These are phyloP conservation scores for Lontra canadensis DNA, from an alignment of 2,113 vertebrate species.

Conservation along the genomic window DNA sequence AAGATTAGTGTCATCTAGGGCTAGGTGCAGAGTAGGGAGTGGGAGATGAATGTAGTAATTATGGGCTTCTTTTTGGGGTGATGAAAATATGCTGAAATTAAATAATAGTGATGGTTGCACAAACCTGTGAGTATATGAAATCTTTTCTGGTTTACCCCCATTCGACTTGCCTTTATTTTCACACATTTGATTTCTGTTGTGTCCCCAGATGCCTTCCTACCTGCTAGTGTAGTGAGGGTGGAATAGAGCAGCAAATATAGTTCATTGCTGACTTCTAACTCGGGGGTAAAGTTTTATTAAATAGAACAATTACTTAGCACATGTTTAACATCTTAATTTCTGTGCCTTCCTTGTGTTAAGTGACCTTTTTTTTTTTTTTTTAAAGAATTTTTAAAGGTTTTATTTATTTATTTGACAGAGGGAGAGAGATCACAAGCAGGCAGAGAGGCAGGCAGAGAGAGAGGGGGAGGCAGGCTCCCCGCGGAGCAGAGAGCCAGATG, in stretches of 20 bases:
- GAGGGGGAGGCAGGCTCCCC: too few relatives aligned
- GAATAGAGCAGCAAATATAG: not conserved
- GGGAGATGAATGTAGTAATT: not conserved
- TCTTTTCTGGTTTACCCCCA: not conserved
- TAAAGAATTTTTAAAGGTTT: too few relatives aligned
- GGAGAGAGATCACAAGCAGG: too few relatives aligned
- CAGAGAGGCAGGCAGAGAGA: too few relatives aligned
- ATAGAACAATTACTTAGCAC: not conserved
- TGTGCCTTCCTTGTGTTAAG: not conserved
- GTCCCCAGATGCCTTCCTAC: not conserved
- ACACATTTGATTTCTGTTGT: not conserved
- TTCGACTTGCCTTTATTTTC: not conserved
- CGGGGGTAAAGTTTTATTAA: not conserved
- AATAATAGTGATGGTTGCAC: not conserved
- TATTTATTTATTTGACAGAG: too few relatives aligned
- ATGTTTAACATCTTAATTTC: not conserved
- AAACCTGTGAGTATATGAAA: not conserved
- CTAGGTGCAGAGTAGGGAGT: not conserved
- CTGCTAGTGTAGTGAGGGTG: not conserved
- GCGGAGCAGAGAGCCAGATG: too few relatives aligned
- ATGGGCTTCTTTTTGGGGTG: not conserved
- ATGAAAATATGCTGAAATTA: slow-evolving; percentile 3
- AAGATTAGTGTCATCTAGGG: not conserved
- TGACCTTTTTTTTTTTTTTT: not conserved
- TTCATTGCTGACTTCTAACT: not conserved